Percentiles rank a stretch among this genome's conserved stretches.
These are phyloP conservation scores for Enteromius radiatus DNA, from an alignment of 2,797 vertebrate species.

Conservation along the genomic window DNA sequence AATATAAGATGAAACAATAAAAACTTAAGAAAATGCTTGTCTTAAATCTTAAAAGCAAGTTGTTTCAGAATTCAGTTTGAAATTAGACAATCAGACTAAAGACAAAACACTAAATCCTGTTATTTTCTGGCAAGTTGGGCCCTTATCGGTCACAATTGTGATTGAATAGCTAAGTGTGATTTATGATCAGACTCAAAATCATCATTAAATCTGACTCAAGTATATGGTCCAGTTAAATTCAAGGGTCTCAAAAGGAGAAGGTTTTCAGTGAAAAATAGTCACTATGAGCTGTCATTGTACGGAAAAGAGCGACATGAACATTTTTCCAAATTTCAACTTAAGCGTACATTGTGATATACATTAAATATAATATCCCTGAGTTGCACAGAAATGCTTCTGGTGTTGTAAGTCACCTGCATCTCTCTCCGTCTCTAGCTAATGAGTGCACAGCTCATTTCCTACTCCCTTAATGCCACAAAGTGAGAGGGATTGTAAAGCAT, in stretches of 20 bases:
- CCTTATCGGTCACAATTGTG: neutral
- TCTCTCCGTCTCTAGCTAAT: constrained; percentile 36
- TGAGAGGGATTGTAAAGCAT: constrained; percentile 46
- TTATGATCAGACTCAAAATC: neutral
- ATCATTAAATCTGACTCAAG: neutral
- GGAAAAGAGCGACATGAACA: neutral
- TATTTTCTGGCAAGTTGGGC: neutral
- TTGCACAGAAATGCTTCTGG: neutral
- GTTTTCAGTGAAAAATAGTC: neutral
- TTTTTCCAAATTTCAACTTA: neutral
- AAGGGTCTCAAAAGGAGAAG: neutral
- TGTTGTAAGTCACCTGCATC: neutral
- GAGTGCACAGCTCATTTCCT: constrained; percentile 45
- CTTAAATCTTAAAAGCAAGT: neutral
- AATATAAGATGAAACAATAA: neutral
- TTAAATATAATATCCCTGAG: neutral
- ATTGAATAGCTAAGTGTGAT: neutral
- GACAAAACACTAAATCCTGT: neutral
- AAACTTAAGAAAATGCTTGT: neutral
- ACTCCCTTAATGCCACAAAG: constrained; percentile 47
- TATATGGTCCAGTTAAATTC: neutral
- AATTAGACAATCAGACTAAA: neutral
- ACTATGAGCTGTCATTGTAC: neutral
- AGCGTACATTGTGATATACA: neutral
- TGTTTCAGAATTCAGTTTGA: neutral